Percentiles rank a stretch among this genome's conserved stretches.
These are phyloP conservation scores for Sinotaia quadrata DNA, from an alignment of 2,888 invertebrate genomes.

Conservation along the genomic window DNA sequence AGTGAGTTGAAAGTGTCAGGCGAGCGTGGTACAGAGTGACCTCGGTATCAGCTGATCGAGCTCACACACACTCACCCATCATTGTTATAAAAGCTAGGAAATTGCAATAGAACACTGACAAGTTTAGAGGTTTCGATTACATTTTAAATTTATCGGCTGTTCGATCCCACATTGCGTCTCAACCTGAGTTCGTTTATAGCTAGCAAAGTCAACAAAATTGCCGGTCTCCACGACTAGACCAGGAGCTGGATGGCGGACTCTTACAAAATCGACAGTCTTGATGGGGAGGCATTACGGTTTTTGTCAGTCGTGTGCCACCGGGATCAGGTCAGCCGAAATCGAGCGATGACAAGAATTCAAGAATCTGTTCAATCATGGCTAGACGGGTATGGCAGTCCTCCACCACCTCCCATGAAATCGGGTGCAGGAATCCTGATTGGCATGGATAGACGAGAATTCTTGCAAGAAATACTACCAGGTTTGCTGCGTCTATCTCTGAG, in stretches of 20 bases:
- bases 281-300: constrained; percentile 43
- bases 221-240: no score
- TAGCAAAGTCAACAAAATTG: no score
- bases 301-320: constrained; percentile 40
- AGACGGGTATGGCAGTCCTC: constrained; percentile 50
- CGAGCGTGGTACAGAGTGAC: no score
- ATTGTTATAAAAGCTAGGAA: no score
- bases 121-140: no score
- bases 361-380: constrained; percentile 45
- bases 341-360: constrained; percentile 39
- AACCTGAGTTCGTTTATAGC: no score
- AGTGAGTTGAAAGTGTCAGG: no score
- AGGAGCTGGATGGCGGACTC: constrained; percentile 34
- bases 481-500: constrained; percentile 76
- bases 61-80: no score
- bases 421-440: constrained; percentile 26
- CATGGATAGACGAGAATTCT: constrained; percentile 73
- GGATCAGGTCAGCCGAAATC: constrained; percentile 34
- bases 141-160: no score
- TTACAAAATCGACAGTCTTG: constrained; percentile 11
- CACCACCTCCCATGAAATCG: constrained; percentile 4
- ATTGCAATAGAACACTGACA: no score
- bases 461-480: constrained; percentile 75
- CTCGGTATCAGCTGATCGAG: no score
- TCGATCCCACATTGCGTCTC: no score